A percentile compares a stretch with the other conserved stretches of the same genome.
Conservation (phyloP, 2,797 vertebrate species). For the Hydrocynus forskahlii region DNA sequence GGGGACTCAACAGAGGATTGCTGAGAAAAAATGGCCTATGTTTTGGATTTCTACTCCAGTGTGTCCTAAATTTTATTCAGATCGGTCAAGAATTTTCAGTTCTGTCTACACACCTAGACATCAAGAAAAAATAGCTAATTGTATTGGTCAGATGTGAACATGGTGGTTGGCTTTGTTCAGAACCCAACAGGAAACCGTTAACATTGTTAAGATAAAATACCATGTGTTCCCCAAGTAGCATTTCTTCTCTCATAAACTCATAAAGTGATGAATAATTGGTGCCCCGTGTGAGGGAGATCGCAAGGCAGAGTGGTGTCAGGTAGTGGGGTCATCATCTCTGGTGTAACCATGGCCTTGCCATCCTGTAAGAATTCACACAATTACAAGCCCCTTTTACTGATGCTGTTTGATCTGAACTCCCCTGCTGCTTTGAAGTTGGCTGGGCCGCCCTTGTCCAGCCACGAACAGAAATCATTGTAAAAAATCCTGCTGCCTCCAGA, state of each 20-base stretch:
- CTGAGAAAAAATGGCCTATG: too few species aligned
- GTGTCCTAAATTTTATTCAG: neutral
- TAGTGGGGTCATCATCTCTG: conserved; percentile 43
- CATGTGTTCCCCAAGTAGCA: neutral
- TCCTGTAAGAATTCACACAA: conserved; percentile 44
- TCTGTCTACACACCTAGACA: neutral
- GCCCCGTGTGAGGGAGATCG: conserved; percentile 58
- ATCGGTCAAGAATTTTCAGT: too few species aligned
- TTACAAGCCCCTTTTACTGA: conserved; percentile 43
- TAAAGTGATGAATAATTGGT: conserved; percentile 12
- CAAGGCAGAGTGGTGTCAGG: conserved; percentile 53
- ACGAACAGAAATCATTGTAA: conserved; percentile 55
- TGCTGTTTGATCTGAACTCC: conserved; percentile 55
- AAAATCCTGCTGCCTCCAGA: conserved; percentile 50
- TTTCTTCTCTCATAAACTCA: neutral
- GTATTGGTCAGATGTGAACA: neutral
- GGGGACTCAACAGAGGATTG: too few species aligned
- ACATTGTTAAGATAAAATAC: neutral
- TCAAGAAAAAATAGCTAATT: neutral
- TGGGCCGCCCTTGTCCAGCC: conserved; percentile 55
- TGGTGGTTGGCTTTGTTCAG: too few species aligned
- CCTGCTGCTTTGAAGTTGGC: conserved; percentile 61
- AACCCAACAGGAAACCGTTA: neutral
- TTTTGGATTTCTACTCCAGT: neutral
- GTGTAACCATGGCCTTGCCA: conserved; percentile 40